phyloP scores from a whole-genome alignment of 2,888 invertebrate species.

The Oscheius onirici region DNA sequence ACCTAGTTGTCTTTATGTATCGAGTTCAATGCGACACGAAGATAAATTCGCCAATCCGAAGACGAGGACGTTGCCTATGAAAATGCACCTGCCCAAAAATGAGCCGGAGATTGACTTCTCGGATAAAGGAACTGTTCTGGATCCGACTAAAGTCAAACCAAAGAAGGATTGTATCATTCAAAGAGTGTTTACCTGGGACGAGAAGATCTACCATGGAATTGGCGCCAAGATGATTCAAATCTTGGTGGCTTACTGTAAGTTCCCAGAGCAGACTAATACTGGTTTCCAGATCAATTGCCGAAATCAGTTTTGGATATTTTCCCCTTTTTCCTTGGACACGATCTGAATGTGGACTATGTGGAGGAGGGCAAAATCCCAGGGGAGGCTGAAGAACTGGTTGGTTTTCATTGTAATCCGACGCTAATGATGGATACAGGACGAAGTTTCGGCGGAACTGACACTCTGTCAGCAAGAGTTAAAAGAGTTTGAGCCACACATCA shows the following conservation, averaged over 20 bases:
- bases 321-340: not conserved
- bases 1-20: too few species aligned
- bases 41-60: too few species aligned
- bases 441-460: conserved; percentile 42
- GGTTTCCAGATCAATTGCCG: conserved; percentile 1
- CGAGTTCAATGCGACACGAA: too few species aligned
- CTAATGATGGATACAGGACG: conserved; percentile 31
- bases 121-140: not conserved
- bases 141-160: not conserved
- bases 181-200: not conserved
- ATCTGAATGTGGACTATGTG: not conserved
- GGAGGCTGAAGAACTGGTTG: conserved; percentile 18
- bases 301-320: not conserved
- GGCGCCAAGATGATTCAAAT: not conserved
- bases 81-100: too few species aligned
- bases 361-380: conserved; percentile 2
- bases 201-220: not conserved
- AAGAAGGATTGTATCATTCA: too few species aligned
- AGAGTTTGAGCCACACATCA: conserved; percentile 30
- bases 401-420: not conserved
- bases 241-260: conserved; percentile 7
- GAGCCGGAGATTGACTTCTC: too few species aligned
- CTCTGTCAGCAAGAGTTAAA: conserved; percentile 37
- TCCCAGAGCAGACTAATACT: not conserved
- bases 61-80: too few species aligned